Conservation (phyloP, 2,797 vertebrate genomes). For the Numenius phaeopus region DNA sequence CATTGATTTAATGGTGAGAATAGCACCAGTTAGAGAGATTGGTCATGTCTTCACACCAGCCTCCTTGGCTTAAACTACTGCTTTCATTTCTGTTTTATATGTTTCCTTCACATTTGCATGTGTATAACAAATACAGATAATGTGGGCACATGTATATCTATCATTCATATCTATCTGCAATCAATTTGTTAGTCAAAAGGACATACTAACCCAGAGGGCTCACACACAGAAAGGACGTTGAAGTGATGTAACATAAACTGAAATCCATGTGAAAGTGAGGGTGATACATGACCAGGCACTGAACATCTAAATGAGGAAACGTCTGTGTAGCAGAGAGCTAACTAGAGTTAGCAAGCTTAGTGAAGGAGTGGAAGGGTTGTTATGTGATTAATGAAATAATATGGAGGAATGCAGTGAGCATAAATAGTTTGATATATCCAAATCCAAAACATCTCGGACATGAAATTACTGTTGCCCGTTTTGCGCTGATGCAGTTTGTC, state of each 20-base stretch:
- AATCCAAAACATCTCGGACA: constrained; percentile 38
- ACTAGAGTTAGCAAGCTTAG: constrained; percentile 33
- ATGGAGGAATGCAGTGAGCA: constrained; percentile 6
- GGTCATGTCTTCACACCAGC: background rate
- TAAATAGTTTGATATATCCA: constrained; percentile 57
- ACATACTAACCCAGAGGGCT: constrained; percentile 16
- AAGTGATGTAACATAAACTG: constrained; percentile 8
- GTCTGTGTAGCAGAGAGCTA: constrained; percentile 38
- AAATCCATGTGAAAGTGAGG: constrained; percentile 42
- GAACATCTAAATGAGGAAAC: constrained; percentile 54
- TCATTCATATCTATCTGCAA: background rate
- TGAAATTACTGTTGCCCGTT: constrained; percentile 46
- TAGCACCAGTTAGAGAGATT: background rate
- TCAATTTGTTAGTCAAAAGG: constrained; percentile 28
- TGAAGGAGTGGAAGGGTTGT: constrained; percentile 43
- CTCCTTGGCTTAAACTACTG: background rate
- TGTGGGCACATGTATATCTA: background rate
- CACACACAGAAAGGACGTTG: background rate
- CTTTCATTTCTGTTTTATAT: background rate
- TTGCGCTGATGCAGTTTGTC: constrained; percentile 41
- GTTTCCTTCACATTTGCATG: background rate
- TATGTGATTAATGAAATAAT: constrained; percentile 67
- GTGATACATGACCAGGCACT: constrained; percentile 22
- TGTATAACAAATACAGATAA: background rate
- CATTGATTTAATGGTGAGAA: background rate